Evolutionary conservation across 2,888 invertebrate species (phyloP), one percentile per base, ranked within the genome.

Genomic region (Hofmannophila pseudospretella): DNA sequence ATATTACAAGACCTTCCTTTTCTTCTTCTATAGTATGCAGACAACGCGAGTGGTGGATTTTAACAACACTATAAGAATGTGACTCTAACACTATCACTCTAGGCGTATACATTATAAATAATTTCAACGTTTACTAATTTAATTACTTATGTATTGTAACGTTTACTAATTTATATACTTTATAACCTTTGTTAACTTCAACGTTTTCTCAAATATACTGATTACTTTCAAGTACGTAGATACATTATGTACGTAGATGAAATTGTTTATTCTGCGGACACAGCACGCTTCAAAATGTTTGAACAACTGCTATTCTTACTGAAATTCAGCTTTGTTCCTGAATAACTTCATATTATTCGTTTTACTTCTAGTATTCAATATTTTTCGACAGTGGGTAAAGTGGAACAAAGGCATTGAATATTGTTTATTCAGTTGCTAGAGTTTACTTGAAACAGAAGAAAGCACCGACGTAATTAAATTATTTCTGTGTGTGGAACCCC

Each of bases 11-110:
- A 76, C 76, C 75, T 74, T 76, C 73, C 51, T 56, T 72, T 58
- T 81, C 80, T 60, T 82, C 82, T 45, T 66, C 60, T 38, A 81
- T 82, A 9, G 79, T 64, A 50, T 77, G 74, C 44, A 82, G 70
- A 52, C 64, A 78, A 37, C 76, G 67, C 4, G 76, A 76, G 55
- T 82, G 80, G 5, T 62, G 62, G 39, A 84, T 79, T 67, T 74
- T 73, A 38, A 82, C 62, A 51, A 84, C 59, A 58, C 78, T 80
- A 29, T 75, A 80, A 3, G 69, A 58, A 44, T 66, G 68, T 1
- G 67, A 69, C 44, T 80, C 65, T 32, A 71, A 47, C 43, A 82
- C 66, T 49, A 82, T 64, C 34, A 80, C 60, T 50, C 64, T 72
- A 44, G 63, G 61, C 34, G 55, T 70, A 53, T 67, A 82, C 82